phyloP scores from a whole-genome alignment of 1,140 invertebrate genomes.

The Theocolax elegans region DNA sequence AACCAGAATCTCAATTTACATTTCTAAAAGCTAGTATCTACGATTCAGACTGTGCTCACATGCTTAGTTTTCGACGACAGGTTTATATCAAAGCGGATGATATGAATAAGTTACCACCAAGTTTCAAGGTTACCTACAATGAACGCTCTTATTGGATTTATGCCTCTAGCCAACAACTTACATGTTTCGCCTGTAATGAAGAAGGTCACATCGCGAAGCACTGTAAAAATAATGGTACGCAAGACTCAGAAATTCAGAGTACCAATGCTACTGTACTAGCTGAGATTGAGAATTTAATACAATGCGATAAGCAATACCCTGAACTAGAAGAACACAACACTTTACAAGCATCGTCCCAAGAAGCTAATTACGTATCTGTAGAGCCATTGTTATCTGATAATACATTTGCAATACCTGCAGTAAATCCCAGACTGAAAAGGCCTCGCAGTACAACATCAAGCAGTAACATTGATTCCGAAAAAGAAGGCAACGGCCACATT shows the following conservation, averaged over 20 bases:
- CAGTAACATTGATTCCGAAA: too few relatives aligned
- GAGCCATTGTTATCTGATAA: too few relatives aligned
- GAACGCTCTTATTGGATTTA: constrained; percentile 26
- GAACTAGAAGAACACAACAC: background rate
- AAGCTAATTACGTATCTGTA: too few relatives aligned
- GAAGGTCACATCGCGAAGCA: constrained; percentile 12
- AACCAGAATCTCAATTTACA: background rate
- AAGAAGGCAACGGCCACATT: too few relatives aligned
- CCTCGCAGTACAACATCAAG: too few relatives aligned
- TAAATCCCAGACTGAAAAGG: too few relatives aligned
- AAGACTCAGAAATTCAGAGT: background rate
- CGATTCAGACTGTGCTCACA: constrained; percentile 2
- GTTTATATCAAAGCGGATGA: background rate
- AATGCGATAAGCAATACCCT: background rate
- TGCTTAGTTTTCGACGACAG: background rate
- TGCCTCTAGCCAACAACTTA: constrained; percentile 5
- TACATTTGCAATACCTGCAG: too few relatives aligned
- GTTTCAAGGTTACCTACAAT: background rate
- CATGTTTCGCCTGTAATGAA: constrained; percentile 26
- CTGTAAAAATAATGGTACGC: background rate
- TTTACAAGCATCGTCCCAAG: background rate
- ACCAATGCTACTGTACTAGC: background rate
- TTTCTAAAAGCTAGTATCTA: constrained; percentile 5
- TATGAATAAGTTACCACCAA: constrained; percentile 4
- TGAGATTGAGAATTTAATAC: background rate